Evolutionary conservation across 2,113 vertebrate genomes (phyloP).

Genomic region (Campylomormyrus numenius): DNA sequence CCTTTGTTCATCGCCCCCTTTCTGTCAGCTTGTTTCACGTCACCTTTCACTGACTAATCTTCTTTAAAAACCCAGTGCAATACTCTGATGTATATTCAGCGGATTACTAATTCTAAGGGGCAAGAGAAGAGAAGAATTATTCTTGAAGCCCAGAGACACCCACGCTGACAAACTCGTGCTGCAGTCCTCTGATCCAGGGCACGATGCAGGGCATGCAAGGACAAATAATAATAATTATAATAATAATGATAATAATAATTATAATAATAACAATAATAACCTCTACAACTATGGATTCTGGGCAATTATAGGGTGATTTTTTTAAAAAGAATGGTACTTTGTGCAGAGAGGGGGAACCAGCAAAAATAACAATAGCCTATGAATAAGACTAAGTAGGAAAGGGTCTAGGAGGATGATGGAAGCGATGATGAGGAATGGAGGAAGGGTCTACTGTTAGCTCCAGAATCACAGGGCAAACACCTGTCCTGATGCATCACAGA

Average conservation of each 20-base stretch:
- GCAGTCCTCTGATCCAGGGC: neutral
- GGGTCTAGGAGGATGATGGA: slow-evolving; percentile 14
- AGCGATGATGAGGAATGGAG: slow-evolving; percentile 23
- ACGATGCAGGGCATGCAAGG: too few relatives aligned
- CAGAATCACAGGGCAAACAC: neutral
- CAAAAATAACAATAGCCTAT: slow-evolving; percentile 28
- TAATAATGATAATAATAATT: neutral
- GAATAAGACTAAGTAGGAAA: slow-evolving; percentile 16
- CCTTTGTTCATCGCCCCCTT: neutral
- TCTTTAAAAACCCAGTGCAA: neutral
- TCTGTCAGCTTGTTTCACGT: neutral
- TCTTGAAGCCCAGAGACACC: neutral
- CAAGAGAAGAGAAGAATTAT: neutral
- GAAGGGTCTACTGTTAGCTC: slow-evolving; percentile 16
- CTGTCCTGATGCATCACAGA: neutral
- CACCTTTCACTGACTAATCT: slow-evolving; percentile 6
- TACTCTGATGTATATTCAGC: neutral
- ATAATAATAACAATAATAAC: neutral
- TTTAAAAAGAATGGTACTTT: slow-evolving; percentile 34
- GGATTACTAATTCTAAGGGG: slow-evolving; percentile 3
- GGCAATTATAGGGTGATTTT: slow-evolving; percentile 32
- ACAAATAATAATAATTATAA: neutral
- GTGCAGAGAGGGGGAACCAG: slow-evolving; percentile 19
- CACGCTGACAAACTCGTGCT: neutral
- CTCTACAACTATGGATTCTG: slow-evolving; percentile 16